These are phyloP conservation scores for Pelagia noctiluca DNA, from an alignment of 30 jellyfish, hydroid and myxozoan genomes.

Conservation along the genomic window DNA sequence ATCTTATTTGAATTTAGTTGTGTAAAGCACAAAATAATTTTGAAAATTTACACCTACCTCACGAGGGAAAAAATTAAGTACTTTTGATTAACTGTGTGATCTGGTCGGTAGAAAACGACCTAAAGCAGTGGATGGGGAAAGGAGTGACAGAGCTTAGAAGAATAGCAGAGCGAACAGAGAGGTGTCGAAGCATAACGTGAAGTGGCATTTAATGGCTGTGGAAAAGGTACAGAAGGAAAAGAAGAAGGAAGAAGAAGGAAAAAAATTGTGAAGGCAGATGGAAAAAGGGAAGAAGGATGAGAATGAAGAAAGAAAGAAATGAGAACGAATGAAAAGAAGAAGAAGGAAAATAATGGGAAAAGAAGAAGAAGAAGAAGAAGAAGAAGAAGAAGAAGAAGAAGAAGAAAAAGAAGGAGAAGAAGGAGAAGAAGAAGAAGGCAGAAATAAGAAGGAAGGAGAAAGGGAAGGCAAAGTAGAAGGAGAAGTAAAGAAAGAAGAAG, in stretches of 20 bases:
- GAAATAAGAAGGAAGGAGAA: background rate
- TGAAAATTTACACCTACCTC: too few species aligned
- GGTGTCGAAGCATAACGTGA: too few species aligned
- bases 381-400: background rate
- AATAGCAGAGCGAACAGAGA: too few species aligned
- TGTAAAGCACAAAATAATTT: too few species aligned
- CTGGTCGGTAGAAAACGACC: too few species aligned
- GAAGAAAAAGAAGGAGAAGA: background rate
- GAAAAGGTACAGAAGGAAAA: background rate
- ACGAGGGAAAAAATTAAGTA: too few species aligned
- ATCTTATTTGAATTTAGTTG: too few species aligned
- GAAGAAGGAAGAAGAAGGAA: background rate
- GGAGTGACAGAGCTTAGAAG: too few species aligned
- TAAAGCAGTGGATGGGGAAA: too few species aligned
- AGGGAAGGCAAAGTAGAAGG: background rate
- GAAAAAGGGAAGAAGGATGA: background rate
- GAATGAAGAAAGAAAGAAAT: background rate
- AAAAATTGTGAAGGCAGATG: background rate
- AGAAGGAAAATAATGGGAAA: background rate
- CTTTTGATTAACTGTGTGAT: too few species aligned
- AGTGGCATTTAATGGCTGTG: too few species aligned
- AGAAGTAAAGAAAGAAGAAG: background rate
- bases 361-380: background rate
- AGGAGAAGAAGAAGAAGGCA: background rate
- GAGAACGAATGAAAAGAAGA: background rate